Percentiles rank a stretch among this genome's conserved stretches.
phyloP scores from a whole-genome alignment of 2,113 vertebrate genomes.

The Cyprinus carpio region DNA sequence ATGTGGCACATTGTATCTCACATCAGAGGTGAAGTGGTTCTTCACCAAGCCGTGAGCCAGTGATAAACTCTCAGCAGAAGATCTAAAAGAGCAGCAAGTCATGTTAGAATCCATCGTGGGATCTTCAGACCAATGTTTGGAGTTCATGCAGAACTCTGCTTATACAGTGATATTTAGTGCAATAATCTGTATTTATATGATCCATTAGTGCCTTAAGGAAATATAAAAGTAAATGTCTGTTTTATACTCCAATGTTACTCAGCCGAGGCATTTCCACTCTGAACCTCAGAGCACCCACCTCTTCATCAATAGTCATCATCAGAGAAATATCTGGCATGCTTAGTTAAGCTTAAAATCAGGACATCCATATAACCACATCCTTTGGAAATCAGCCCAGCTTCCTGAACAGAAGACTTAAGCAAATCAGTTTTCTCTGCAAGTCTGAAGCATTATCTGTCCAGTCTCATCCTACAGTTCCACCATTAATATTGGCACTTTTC shows the following conservation, averaged over 20 bases:
- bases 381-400: slow-evolving; percentile 45
- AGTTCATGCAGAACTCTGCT: slow-evolving; percentile 11
- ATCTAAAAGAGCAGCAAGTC: background rate
- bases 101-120: background rate
- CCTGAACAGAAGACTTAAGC: slow-evolving; percentile 11
- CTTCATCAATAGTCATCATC: background rate
- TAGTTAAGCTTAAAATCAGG: slow-evolving; percentile 18
- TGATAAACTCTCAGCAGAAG: background rate
- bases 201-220: background rate
- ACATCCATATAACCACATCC: slow-evolving; percentile 28
- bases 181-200: background rate
- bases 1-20: slow-evolving; percentile 14
- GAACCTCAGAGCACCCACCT: background rate
- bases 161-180: slow-evolving; percentile 23
- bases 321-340: slow-evolving; percentile 32
- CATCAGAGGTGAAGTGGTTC: slow-evolving; percentile 1
- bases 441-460: background rate
- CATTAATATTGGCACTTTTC: slow-evolving; percentile 3
- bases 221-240: slow-evolving; percentile 1
- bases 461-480: background rate
- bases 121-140: slow-evolving; percentile 10
- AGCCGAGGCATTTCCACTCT: background rate
- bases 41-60: background rate
- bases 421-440: slow-evolving; percentile 8
- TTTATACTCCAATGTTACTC: background rate